Evolutionary conservation across 2,888 invertebrate species (phyloP).

Genomic region (Temnothorax ravouxi): DNA sequence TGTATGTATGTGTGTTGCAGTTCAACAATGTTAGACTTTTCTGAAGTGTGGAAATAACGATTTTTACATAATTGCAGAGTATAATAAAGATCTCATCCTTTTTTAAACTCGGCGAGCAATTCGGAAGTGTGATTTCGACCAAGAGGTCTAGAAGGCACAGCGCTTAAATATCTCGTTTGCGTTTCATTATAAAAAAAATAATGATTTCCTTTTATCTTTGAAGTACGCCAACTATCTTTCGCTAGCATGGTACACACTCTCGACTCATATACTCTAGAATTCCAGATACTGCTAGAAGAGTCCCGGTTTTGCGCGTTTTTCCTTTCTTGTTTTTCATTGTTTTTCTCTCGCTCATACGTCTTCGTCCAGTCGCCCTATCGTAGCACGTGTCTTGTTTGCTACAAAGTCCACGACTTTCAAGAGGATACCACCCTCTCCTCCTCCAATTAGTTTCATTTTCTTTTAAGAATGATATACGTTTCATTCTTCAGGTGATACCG

Average conservation of each 20-base stretch:
- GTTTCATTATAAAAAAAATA: constrained; percentile 82
- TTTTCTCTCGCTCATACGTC: constrained; percentile 53
- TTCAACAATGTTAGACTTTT: neutral
- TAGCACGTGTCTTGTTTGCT: constrained; percentile 81
- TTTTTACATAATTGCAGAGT: neutral
- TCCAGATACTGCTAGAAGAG: constrained; percentile 83
- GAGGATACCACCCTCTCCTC: constrained; percentile 74
- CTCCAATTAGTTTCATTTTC: constrained; percentile 85
- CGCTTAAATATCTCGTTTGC: constrained; percentile 84
- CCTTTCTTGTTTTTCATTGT: constrained; percentile 55
- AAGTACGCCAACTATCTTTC: constrained; percentile 84
- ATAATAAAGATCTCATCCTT: neutral
- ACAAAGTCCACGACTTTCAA: constrained; percentile 81
- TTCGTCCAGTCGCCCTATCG: constrained; percentile 63
- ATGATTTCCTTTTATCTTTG: constrained; percentile 81
- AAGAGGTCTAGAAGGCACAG: constrained; percentile 63
- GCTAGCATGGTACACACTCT: constrained; percentile 83
- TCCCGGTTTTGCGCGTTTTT: constrained; percentile 63
- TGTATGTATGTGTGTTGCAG: neutral
- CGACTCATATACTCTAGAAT: constrained; percentile 83
- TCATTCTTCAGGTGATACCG: constrained; percentile 45
- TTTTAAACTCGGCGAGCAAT: constrained; percentile 47
- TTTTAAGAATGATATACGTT: constrained; percentile 73
- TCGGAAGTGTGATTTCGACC: constrained; percentile 62
- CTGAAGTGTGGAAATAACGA: neutral